Conservation (phyloP, 1,140 invertebrate genomes). For the Cephus cinctus region DNA sequence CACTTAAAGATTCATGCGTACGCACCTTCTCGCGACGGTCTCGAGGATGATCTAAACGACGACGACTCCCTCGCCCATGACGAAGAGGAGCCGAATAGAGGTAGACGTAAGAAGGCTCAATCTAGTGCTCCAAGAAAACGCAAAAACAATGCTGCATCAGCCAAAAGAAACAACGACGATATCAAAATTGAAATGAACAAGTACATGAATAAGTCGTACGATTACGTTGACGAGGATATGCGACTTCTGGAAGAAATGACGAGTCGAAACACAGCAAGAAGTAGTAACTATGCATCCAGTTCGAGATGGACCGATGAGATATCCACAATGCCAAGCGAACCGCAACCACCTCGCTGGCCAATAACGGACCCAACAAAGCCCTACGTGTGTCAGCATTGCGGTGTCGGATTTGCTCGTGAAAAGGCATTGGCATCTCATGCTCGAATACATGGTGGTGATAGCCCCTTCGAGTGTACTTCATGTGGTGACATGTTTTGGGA, state of each 20-base stretch:
- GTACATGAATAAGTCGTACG: slow-evolving; percentile 44
- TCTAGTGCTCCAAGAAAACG: slow-evolving; percentile 44
- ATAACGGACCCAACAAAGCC: slow-evolving; percentile 72
- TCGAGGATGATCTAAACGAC: slow-evolving; percentile 58
- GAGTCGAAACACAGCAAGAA: slow-evolving; percentile 42
- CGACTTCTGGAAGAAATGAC: slow-evolving; percentile 51
- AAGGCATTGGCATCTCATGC: slow-evolving; percentile 75
- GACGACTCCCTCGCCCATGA: slow-evolving; percentile 44
- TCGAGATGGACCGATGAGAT: slow-evolving; percentile 41
- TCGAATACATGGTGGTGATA: slow-evolving; percentile 71
- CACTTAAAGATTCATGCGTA: slow-evolving; percentile 79
- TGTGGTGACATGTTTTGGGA: slow-evolving; percentile 81
- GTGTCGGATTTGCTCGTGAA: slow-evolving; percentile 75
- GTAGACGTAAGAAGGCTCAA: slow-evolving; percentile 50
- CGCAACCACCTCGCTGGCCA: slow-evolving; percentile 55
- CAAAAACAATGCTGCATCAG: slow-evolving; percentile 33
- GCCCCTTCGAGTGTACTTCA: slow-evolving; percentile 71
- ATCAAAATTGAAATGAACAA: slow-evolving; percentile 36
- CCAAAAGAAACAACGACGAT: slow-evolving; percentile 32
- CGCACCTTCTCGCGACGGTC: slow-evolving; percentile 57
- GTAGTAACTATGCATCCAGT: slow-evolving; percentile 53
- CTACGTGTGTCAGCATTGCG: slow-evolving; percentile 78
- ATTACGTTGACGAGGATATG: slow-evolving; percentile 55
- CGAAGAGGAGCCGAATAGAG: slow-evolving; percentile 46
- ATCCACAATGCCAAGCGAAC: slow-evolving; percentile 27